A percentile compares a stretch with the other conserved stretches of the same genome.
Conservation (phyloP, 2,888 invertebrate genomes). For the Corbicula japonica region DNA sequence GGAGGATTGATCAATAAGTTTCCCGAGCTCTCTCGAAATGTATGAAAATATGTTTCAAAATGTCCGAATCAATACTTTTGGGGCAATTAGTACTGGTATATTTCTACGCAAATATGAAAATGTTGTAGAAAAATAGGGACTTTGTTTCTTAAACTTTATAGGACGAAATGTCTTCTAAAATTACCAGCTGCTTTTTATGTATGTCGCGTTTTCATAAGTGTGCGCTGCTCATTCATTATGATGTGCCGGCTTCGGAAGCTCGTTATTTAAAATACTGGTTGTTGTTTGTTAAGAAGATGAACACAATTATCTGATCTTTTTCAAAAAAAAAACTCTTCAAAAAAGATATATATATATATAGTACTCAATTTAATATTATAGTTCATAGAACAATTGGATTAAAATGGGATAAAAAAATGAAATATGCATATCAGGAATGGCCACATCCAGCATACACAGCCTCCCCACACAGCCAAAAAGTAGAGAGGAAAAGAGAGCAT, state of each 20-base stretch:
- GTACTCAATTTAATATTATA: background rate
- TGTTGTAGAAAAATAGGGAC: background rate
- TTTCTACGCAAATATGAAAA: background rate
- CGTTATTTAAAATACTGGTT: no score
- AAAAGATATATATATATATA: background rate
- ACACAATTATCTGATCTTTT: background rate
- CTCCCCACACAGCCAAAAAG: no score
- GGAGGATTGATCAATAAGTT: slow-evolving; percentile 18
- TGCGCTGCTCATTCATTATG: no score
- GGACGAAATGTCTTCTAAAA: no score
- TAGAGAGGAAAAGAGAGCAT: no score
- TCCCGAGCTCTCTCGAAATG: background rate
- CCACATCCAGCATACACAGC: no score
- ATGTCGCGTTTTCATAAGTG: no score
- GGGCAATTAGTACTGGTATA: background rate
- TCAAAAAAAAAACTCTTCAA: background rate
- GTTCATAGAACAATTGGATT: no score
- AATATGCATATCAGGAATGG: no score
- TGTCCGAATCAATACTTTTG: background rate
- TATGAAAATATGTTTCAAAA: background rate
- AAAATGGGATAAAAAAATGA: background rate
- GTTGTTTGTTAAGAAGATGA: background rate
- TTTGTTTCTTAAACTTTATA: background rate
- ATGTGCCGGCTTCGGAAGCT: no score
- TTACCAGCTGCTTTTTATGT: no score